phyloP scores from a whole-genome alignment of 2,888 invertebrate genomes.

The Ichneumon xanthorius region DNA sequence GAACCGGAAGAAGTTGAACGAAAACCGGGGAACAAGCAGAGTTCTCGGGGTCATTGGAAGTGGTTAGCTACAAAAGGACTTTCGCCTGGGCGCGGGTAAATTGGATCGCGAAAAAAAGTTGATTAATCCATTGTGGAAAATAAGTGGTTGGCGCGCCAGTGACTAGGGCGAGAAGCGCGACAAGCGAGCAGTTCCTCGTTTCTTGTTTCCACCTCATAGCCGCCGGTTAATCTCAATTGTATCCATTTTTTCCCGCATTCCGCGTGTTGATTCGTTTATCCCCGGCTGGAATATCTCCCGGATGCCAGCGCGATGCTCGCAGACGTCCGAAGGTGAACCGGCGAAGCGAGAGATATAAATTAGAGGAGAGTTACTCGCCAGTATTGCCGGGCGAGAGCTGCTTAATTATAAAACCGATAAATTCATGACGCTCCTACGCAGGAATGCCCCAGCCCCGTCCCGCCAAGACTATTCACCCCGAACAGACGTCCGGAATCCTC shows the following conservation, averaged over 20 bases:
- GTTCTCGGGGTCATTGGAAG: conserved; percentile 14
- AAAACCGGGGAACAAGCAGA: neutral
- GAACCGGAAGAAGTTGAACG: conserved; percentile 1
- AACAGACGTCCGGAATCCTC: conserved; percentile 80
- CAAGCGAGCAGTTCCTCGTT: neutral
- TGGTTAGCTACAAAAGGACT: neutral
- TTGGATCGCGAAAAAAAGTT: neutral
- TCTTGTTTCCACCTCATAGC: neutral
- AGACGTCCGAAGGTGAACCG: conserved; percentile 26
- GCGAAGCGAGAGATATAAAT: conserved; percentile 77
- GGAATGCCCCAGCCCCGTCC: conserved; percentile 30
- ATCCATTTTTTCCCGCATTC: neutral
- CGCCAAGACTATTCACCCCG: conserved; percentile 62
- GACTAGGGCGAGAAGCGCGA: neutral
- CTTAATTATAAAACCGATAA: conserved; percentile 84
- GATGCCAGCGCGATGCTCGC: neutral
- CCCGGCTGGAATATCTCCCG: neutral
- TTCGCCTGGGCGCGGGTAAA: neutral
- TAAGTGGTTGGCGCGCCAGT: neutral
- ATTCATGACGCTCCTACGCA: conserved; percentile 75
- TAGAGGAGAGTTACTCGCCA: conserved; percentile 75
- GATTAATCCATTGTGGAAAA: neutral
- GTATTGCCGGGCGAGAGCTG: conserved; percentile 73
- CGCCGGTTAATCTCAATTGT: neutral
- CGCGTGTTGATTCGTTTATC: conserved; percentile 23